Percentiles rank a stretch among this genome's conserved stretches.
Evolutionary conservation across 2,113 vertebrate species (phyloP).

Genomic region (Empidonax alnorum): DNA sequence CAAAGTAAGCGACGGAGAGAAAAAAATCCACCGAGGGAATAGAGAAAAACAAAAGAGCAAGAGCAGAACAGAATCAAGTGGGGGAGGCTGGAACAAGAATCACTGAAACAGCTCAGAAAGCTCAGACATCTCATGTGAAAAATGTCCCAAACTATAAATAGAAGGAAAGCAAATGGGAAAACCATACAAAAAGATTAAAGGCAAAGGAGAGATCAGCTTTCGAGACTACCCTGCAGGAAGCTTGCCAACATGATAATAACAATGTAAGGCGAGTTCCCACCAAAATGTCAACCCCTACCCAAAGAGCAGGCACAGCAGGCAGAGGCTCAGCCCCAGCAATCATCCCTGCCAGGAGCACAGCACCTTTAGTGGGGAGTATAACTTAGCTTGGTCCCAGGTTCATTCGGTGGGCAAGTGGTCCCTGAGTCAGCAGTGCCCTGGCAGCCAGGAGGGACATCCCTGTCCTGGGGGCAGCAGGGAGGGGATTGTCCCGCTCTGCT

Average conservation of each 20-base stretch:
- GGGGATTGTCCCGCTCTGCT: too few species aligned
- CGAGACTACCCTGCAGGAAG: not conserved
- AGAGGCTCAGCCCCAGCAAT: not conserved
- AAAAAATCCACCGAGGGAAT: not conserved
- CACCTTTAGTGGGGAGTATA: not conserved
- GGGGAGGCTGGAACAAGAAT: not conserved
- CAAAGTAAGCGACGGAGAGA: not conserved
- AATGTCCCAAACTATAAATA: not conserved
- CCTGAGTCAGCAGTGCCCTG: not conserved
- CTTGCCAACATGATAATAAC: not conserved
- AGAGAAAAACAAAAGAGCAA: slow-evolving; percentile 2
- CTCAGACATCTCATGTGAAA: not conserved
- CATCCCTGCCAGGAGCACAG: not conserved
- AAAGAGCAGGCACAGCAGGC: not conserved
- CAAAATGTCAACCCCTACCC: not conserved
- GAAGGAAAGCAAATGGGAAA: not conserved
- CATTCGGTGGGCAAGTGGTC: not conserved
- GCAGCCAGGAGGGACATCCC: not conserved
- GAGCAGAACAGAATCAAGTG: not conserved
- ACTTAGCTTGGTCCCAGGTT: not conserved
- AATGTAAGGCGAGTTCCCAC: not conserved
- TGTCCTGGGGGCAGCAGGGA: not conserved
- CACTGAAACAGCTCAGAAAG: not conserved
- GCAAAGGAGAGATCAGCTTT: not conserved
- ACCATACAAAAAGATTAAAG: not conserved